phyloP scores from a whole-genome alignment of 2,113 vertebrate genomes.

The Rattus rattus region DNA sequence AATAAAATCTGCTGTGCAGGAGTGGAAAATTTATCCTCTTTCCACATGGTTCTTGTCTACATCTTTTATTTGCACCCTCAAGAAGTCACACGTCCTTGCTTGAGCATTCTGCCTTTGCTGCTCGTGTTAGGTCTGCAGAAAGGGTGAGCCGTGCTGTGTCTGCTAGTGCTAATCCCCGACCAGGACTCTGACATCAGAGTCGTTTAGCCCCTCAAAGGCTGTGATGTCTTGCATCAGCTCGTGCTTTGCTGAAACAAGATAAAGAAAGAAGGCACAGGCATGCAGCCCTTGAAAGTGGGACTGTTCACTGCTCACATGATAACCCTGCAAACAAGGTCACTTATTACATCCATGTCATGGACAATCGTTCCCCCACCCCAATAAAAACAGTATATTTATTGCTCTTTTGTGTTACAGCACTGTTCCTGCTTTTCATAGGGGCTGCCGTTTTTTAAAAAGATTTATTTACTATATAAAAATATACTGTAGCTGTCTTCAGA shows the following conservation, averaged over 20 bases:
- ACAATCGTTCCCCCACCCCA: background rate
- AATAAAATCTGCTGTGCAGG: constrained; percentile 73
- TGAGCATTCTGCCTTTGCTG: constrained; percentile 40
- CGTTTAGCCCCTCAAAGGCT: background rate
- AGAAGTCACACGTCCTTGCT: background rate
- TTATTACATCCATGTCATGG: background rate
- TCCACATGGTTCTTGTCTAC: constrained; percentile 55
- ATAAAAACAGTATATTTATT: background rate
- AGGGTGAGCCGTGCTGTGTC: background rate
- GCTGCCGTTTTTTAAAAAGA: too few relatives aligned
- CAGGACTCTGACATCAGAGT: background rate
- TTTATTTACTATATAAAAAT: too few relatives aligned
- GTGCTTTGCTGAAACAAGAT: background rate
- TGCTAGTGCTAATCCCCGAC: background rate
- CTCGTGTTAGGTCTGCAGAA: constrained; percentile 41
- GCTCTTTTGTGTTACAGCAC: background rate
- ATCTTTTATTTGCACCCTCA: constrained; percentile 66
- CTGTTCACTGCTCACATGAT: background rate
- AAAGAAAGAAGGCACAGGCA: background rate
- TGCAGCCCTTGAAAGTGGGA: background rate
- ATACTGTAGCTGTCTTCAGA: too few relatives aligned
- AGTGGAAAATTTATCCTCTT: constrained; percentile 70
- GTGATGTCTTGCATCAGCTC: constrained; percentile 4
- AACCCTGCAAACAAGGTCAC: background rate
- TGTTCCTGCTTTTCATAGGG: background rate